Base-by-base conservation (phyloP, 92 coral and sea anemone genomes). In the Montipora capitata region DNA sequence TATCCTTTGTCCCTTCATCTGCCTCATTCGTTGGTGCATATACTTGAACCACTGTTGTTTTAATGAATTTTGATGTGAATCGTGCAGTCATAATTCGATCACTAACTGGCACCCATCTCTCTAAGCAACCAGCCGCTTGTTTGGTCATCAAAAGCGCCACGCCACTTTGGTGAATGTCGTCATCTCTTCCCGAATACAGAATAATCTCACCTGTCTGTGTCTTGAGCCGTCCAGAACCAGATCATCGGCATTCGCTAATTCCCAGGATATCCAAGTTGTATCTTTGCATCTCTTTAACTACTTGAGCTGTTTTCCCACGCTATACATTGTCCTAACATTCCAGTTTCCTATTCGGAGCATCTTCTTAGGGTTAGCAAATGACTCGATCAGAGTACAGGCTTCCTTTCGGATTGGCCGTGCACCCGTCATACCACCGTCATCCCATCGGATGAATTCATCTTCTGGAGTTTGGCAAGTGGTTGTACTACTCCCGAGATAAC, bases 121-220 rank as follows among this genome's bases (percentile, higher is more conserved):
- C 20, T 20, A 86, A 61, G 41, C 61, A 12, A n/a, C 67, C 15
- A 35, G 13, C 17, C 4, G 17, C 82, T 3, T 54, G 7, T 14
- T 14, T 86, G 14, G 68, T 61, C 61, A 86, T 65, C 39, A 86
- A 44, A 5, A 86, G 39, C 41, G 90, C 84, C 5, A 78, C 91
- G 0, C 80, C 64, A 35, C 77, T 56, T 78, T 38, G 59, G 61
- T 78, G 91, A n/a, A 20, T 39, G 17, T 71, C 75, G 68, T 67
- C n/a, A n/a, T n/a, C n/a, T n/a, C n/a, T n/a, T n/a, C n/a, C n/a
- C n/a, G n/a, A n/a, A n/a, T n/a, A n/a, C n/a, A 49, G 10, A 10
- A 81, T 81, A 45, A 20, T 15, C 48, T 81, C 66, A 16, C 77
- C 77, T 6, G 77, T 68, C 10, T 48, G 59, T 1, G 77, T 81